Percentiles rank a stretch among this genome's conserved stretches.
Conservation (phyloP, 2,888 invertebrate genomes). For the Euspilapteryx auroguttella region DNA sequence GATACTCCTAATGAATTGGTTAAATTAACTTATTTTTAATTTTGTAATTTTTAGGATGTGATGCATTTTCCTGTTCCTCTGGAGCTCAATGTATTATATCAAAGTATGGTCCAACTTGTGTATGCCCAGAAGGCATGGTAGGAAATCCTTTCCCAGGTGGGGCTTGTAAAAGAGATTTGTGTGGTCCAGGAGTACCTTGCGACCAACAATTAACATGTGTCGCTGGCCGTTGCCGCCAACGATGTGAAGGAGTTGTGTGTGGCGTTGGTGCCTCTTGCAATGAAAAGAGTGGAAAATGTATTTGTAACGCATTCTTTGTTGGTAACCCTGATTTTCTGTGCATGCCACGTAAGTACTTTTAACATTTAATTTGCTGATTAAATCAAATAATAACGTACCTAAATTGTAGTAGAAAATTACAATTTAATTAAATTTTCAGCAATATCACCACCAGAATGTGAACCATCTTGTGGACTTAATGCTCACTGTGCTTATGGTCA, state of each 20-base stretch:
- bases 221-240: conserved; percentile 84
- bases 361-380: not conserved
- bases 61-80: conserved; percentile 74
- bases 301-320: conserved; percentile 84
- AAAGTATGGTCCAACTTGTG: conserved; percentile 82
- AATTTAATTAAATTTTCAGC: too few relatives aligned
- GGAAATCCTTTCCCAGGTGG: conserved; percentile 94
- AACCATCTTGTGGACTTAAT: conserved; percentile 78
- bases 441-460: conserved; percentile 74
- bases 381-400: not conserved
- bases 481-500: conserved; percentile 86
- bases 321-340: conserved; percentile 89
- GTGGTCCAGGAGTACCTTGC: conserved; percentile 77
- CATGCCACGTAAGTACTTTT: conserved; percentile 79
- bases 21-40: not conserved
- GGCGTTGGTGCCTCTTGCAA: conserved; percentile 89
- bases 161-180: conserved; percentile 78
- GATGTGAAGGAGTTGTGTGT: conserved; percentile 85
- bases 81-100: conserved; percentile 87
- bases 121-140: conserved; percentile 81
- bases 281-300: conserved; percentile 76
- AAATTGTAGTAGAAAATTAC: too few relatives aligned
- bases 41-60: conserved; percentile 64
- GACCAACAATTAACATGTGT: conserved; percentile 80
- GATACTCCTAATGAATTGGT: too few relatives aligned